These are phyloP conservation scores for Atrichornis clamosus DNA, from an alignment of 2,113 vertebrate species.

Conservation along the genomic window DNA sequence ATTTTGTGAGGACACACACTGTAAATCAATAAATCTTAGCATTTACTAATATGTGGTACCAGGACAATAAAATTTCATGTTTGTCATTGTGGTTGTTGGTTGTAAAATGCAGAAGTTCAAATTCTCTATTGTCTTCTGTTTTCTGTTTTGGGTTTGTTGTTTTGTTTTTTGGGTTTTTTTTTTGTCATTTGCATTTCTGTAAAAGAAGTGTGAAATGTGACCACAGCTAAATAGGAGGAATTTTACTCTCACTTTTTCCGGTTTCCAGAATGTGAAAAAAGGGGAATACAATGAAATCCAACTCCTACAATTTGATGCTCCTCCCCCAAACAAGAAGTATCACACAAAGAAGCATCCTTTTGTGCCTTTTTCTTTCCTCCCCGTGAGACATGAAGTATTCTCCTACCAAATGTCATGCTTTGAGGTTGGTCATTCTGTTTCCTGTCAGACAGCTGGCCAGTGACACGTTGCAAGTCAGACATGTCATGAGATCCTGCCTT, in stretches of 20 bases:
- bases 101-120: constrained; percentile 21
- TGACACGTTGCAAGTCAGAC: neutral
- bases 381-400: neutral
- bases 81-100: constrained; percentile 36
- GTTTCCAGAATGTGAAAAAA: neutral
- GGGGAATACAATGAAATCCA: neutral
- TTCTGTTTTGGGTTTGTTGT: neutral
- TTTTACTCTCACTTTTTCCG: constrained; percentile 39
- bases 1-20: neutral
- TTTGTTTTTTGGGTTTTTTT: neutral
- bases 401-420: neutral
- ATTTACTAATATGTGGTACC: constrained; percentile 21
- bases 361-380: neutral
- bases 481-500: neutral
- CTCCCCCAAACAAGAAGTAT: neutral
- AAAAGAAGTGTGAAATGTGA: constrained; percentile 39
- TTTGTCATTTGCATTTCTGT: constrained; percentile 18
- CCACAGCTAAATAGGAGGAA: constrained; percentile 24
- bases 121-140: constrained; percentile 40
- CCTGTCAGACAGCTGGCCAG: constrained; percentile 5
- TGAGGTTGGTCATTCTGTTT: neutral
- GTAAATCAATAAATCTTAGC: constrained; percentile 25
- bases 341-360: neutral
- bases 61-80: constrained; percentile 27
- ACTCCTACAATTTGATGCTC: neutral